Evolutionary conservation across 1,140 invertebrate species (phyloP), one percentile per base, ranked within the genome.

Genomic region (Hyles euphorbiae): DNA sequence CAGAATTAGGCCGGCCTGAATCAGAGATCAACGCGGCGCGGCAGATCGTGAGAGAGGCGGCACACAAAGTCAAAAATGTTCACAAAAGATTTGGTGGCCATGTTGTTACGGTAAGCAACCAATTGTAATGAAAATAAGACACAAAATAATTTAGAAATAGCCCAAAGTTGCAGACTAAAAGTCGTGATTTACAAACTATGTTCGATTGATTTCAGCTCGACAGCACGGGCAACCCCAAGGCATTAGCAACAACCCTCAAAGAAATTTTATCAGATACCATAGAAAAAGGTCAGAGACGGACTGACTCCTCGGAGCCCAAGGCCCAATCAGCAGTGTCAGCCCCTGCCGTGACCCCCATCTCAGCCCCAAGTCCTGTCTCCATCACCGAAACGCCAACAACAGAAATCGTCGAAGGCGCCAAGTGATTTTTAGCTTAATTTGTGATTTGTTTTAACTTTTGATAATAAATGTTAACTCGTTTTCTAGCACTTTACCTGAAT

Each of bases 191-290:
- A 22, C 0, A 22, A 22, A 22, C 22, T 22, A 22, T 22, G 22
- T 8, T 5, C 36, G 36, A 40, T 40, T 40, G 36, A 22, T 40
- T 33, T 9, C 68, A 87, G 83, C 11, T 87, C 68, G 76, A 84
- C 58, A 84, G 81, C 58, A 78, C 71, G 8, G 75, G 75, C 0
- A 87, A 83, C 33, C 81, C 80, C 3, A 82, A 74, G 56, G 73
- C 75, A 0, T 55, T 87, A 34, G 83, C 81, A 6, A 67, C 77
- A 0, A 77, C 78, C n/a, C 70, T 87, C 8, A 79, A 79, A 46
- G 81, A 87, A 49, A 83, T 87, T 12, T 65, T 87, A 6, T 84
- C 82, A 33, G 83, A 87, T 51, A 87, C 78, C 4, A 75, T 87
- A 32, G 76, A 82, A 53, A 76, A 74, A 54, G 45, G 56, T 10